Percentiles rank a stretch among this genome's conserved stretches.
Conservation (phyloP, 2,113 vertebrate species). For the Platichthys flesus region DNA sequence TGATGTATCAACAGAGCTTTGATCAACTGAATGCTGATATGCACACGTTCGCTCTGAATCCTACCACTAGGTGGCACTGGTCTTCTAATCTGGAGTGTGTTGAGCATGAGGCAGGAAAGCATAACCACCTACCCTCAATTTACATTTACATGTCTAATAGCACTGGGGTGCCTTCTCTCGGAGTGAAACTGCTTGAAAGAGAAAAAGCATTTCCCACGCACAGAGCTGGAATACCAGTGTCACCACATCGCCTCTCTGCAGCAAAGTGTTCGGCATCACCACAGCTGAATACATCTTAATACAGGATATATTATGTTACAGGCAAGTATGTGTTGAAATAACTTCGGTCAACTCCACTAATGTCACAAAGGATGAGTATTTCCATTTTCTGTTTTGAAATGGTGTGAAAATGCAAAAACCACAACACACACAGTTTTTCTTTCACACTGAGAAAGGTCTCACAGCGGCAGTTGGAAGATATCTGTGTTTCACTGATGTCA, state of each 20-base stretch:
- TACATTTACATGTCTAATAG: conserved; percentile 75
- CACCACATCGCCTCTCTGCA: conserved; percentile 35
- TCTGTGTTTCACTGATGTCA: conserved; percentile 61
- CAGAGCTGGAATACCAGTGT: conserved; percentile 51
- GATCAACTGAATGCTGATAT: conserved; percentile 23
- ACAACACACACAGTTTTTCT: neutral
- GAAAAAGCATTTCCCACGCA: conserved; percentile 69
- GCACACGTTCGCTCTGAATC: neutral
- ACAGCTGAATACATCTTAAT: conserved; percentile 2
- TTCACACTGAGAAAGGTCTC: conserved; percentile 22
- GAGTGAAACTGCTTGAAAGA: conserved; percentile 55
- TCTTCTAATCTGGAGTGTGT: conserved; percentile 56
- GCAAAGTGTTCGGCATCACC: conserved; percentile 21
- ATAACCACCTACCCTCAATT: conserved; percentile 72
- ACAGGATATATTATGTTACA: neutral
- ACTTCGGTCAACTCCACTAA: neutral
- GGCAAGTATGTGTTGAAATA: neutral
- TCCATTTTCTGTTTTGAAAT: neutral
- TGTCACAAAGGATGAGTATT: neutral
- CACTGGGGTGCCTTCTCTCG: conserved; percentile 48
- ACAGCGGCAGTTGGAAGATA: conserved; percentile 40
- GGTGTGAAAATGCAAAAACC: conserved; percentile 1
- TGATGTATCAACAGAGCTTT: conserved; percentile 24
- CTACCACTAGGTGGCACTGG: conserved; percentile 80
- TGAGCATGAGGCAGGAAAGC: conserved; percentile 58